Evolutionary conservation across 2,113 vertebrate genomes (phyloP).

Genomic region (Tetrax tetrax): DNA sequence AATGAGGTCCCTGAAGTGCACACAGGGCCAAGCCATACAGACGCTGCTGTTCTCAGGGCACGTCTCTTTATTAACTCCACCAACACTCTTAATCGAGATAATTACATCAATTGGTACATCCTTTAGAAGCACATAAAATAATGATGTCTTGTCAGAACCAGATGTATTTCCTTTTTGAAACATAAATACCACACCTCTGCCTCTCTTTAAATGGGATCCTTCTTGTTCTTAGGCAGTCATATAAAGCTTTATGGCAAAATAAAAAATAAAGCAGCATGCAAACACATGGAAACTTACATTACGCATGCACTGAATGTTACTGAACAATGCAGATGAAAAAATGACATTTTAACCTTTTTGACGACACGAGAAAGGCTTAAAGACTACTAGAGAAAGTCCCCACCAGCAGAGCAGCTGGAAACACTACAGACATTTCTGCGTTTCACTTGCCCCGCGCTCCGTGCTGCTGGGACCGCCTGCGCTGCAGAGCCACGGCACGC

Average conservation of each 20-base stretch:
- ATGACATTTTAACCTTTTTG: background rate
- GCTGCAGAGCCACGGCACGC: background rate
- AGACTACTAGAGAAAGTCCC: background rate
- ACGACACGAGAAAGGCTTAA: background rate
- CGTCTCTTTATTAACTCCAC: background rate
- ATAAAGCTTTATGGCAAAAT: background rate
- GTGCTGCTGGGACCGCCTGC: background rate
- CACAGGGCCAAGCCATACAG: background rate
- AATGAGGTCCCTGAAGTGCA: background rate
- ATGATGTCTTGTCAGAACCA: background rate
- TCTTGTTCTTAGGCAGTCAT: background rate
- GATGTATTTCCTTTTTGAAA: background rate
- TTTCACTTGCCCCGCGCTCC: background rate
- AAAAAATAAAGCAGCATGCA: background rate
- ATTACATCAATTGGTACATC: background rate
- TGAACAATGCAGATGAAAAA: background rate
- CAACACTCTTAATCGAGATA: background rate
- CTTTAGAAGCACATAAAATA: background rate
- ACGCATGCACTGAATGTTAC: background rate
- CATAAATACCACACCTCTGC: background rate
- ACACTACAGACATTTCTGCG: background rate
- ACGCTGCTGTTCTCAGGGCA: background rate
- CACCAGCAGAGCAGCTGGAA: background rate
- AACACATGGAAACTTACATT: background rate
- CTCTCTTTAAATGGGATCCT: background rate